Evolutionary conservation across 2,888 invertebrate species (phyloP).

Genomic region (Rhagophthalmus giganteus): DNA sequence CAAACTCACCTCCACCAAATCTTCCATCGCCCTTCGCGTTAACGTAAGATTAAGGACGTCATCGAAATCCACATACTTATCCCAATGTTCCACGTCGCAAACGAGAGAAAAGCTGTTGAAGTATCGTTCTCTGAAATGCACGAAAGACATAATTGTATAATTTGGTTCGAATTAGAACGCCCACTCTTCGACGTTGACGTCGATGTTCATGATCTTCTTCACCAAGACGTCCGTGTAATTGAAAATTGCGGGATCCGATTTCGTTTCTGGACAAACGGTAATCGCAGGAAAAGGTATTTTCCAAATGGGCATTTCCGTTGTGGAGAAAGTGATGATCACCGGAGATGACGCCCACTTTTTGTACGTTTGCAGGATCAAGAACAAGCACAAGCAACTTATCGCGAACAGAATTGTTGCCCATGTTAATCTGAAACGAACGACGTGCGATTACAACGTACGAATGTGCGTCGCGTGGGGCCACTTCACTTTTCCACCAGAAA

Average conservation of each 20-base stretch:
- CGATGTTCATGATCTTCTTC: slow-evolving; percentile 34
- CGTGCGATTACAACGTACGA: not conserved
- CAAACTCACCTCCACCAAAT: too few species aligned
- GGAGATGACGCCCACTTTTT: slow-evolving; percentile 73
- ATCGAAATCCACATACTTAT: too few species aligned
- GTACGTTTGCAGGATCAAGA: slow-evolving; percentile 67
- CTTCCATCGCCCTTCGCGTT: too few species aligned
- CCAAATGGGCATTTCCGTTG: slow-evolving; percentile 71
- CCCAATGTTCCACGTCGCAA: too few species aligned
- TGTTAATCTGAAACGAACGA: slow-evolving; percentile 2
- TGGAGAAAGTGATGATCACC: slow-evolving; percentile 75
- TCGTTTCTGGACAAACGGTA: slow-evolving; percentile 59
- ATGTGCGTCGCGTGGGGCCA: not conserved
- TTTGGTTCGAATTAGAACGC: too few species aligned
- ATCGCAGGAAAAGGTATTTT: slow-evolving; percentile 58
- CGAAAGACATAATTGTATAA: too few species aligned
- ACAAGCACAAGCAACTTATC: slow-evolving; percentile 58
- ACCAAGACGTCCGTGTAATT: slow-evolving; percentile 66
- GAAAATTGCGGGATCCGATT: slow-evolving; percentile 64
- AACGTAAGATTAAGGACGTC: too few species aligned
- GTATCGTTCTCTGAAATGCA: too few species aligned
- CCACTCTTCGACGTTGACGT: too few species aligned
- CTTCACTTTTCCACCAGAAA: slow-evolving; percentile 45
- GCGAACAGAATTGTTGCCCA: not conserved
- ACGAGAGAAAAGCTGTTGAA: too few species aligned